Base-by-base conservation (phyloP, 2,888 invertebrate species). In the Slavum lentiscoides region DNA sequence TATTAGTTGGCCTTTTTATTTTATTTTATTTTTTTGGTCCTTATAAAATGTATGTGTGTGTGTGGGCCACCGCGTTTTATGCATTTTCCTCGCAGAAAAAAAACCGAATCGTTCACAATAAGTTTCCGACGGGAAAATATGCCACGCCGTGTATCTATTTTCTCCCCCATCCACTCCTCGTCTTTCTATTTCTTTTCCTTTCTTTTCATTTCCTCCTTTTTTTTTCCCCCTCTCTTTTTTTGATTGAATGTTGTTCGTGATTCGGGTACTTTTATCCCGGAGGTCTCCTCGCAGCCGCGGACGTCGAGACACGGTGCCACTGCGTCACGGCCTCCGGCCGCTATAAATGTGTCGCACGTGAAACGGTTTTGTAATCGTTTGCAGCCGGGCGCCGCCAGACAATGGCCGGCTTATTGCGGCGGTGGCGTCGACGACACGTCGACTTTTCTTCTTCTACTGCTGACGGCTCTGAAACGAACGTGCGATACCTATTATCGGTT, bases 191-290 rank as follows among this genome's bases (percentile, higher is more conserved):
- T 2, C 0, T 17, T 59, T n/a, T 59, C 21, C 5, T 39, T 11
- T 64, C 9, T 66, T 39, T 68, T 53, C 23, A 68, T 61, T 73
- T 73, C 21, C 21, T n/a, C 43, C n/a, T n/a, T 68, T 68, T 8
- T n/a, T 37, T 53, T 64, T 72, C 6, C 37, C 21, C n/a, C 11
- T 55, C 19, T 37, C 23, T 3, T 17, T 55, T n/a, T 74, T 64
- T 75, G 74, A 75, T 75, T 67, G 74, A 75, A 75, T 37, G 67
- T 58, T 55, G 75, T 75, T 58, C 75, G 75, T 75, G 75, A 75
- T 75, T 43, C 66, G 39, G 66, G 17, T 75, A 75, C 59, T 15
- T 72, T 70, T 43, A n/a, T 39, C 15, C 15, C 8, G 67, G 7
- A 66, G 66, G 39, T 6, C n/a, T 49, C 11, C 49, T 21, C 19